Conservation (phyloP, 2,113 vertebrate species). For the Trogon melanurus region DNA sequence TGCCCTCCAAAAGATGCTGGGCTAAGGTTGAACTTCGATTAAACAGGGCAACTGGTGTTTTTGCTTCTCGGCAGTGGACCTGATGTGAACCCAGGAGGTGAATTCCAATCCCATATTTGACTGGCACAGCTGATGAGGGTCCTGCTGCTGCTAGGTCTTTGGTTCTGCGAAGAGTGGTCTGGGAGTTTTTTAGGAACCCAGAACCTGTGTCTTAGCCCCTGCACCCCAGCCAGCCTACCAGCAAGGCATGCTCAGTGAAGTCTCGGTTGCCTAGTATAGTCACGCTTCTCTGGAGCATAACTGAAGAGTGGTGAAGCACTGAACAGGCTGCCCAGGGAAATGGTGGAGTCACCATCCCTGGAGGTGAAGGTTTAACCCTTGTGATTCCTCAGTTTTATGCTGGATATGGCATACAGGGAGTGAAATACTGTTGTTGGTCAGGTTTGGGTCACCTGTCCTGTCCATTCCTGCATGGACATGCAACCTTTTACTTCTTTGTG, state of each 20-base stretch:
- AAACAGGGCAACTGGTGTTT: not conserved
- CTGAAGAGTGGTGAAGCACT: too few species aligned
- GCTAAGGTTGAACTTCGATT: not conserved
- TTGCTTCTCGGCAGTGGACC: not conserved
- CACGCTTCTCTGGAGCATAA: not conserved
- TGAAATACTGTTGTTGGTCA: too few species aligned
- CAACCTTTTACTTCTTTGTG: too few species aligned
- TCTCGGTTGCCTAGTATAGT: not conserved
- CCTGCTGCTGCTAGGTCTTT: not conserved
- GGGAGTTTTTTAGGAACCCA: not conserved
- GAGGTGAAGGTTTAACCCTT: too few species aligned
- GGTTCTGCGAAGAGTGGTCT: not conserved
- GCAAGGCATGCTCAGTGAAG: not conserved
- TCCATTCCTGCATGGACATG: too few species aligned
- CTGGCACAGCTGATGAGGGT: not conserved
- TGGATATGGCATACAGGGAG: too few species aligned
- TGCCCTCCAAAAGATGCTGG: not conserved
- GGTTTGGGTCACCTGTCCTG: too few species aligned
- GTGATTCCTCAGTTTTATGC: too few species aligned
- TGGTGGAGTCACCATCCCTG: too few species aligned
- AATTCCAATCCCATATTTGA: not conserved
- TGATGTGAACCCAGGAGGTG: not conserved
- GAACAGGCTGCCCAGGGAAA: too few species aligned
- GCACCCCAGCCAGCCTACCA: not conserved
- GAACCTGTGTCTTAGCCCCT: not conserved